A percentile compares a stretch with the other conserved stretches of the same genome.
Evolutionary conservation across 2,888 invertebrate genomes (phyloP).

Genomic region (Agapostemon virescens): DNA sequence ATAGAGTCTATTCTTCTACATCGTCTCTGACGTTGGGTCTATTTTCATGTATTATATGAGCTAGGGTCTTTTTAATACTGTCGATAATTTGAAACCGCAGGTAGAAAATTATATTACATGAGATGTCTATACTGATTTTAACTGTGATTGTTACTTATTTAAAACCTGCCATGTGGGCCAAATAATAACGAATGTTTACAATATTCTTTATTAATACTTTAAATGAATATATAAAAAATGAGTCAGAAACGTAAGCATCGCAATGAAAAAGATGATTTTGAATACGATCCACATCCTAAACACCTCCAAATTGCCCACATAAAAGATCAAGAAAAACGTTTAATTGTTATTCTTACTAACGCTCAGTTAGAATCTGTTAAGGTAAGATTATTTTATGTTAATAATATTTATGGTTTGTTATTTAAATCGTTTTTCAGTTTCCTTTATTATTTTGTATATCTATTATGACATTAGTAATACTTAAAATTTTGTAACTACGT

Average conservation of each 20-base stretch:
- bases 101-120: not conserved
- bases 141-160: not conserved
- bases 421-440: not conserved
- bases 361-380: constrained; percentile 98
- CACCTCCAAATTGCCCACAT: constrained; percentile 90
- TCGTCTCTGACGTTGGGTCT: not conserved
- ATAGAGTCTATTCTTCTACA: not conserved
- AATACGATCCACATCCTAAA: constrained; percentile 89
- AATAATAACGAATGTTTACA: not conserved
- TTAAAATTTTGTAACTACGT: not conserved
- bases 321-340: constrained; percentile 92
- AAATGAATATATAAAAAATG: constrained; percentile 74
- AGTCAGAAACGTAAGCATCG: constrained; percentile 83
- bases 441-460: not conserved
- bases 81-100: not conserved
- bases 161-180: not conserved
- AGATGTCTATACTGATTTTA: not conserved
- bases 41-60: not conserved
- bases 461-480: not conserved
- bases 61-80: not conserved
- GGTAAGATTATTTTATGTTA: constrained; percentile 81
- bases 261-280: constrained; percentile 85
- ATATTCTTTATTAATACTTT: not conserved
- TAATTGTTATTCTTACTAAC: constrained; percentile 95
- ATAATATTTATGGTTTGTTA: not conserved